Evolutionary conservation across 2,113 vertebrate species (phyloP).

Genomic region (Sterrhoptilus dennistouni): DNA sequence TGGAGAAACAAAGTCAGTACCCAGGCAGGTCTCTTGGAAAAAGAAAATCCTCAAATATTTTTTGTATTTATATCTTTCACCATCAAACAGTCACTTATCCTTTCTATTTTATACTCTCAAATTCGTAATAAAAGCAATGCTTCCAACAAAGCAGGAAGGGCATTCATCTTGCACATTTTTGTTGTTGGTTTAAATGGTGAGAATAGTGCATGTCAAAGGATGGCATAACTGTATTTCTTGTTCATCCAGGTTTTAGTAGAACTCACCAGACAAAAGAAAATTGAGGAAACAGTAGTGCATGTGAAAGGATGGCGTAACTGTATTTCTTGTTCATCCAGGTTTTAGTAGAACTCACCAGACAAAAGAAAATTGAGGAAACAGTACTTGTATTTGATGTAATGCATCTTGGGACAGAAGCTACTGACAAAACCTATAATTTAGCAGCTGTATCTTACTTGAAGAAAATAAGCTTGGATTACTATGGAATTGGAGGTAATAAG

Average conservation of each 20-base stretch:
- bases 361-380: constrained; percentile 81
- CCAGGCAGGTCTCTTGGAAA: neutral
- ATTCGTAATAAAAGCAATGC: neutral
- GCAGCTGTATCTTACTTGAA: constrained; percentile 83
- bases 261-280: constrained; percentile 81
- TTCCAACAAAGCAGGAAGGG: neutral
- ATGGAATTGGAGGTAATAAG: constrained; percentile 79
- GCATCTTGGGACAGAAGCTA: constrained; percentile 89
- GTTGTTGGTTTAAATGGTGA: neutral
- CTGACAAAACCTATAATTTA: constrained; percentile 82
- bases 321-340: constrained; percentile 76
- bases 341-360: constrained; percentile 86
- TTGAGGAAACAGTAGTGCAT: constrained; percentile 79
- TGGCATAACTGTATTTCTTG: neutral
- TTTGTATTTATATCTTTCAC: neutral
- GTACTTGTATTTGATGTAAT: constrained; percentile 82
- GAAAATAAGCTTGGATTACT: constrained; percentile 86
- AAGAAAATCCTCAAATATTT: neutral
- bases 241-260: constrained; percentile 86
- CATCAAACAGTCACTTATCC: neutral
- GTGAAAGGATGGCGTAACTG: neutral
- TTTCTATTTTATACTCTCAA: neutral
- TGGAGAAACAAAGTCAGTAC: neutral
- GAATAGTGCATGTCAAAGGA: neutral
- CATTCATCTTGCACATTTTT: neutral